Conservation (phyloP, 2,113 vertebrate genomes). For the Fulica atra region DNA sequence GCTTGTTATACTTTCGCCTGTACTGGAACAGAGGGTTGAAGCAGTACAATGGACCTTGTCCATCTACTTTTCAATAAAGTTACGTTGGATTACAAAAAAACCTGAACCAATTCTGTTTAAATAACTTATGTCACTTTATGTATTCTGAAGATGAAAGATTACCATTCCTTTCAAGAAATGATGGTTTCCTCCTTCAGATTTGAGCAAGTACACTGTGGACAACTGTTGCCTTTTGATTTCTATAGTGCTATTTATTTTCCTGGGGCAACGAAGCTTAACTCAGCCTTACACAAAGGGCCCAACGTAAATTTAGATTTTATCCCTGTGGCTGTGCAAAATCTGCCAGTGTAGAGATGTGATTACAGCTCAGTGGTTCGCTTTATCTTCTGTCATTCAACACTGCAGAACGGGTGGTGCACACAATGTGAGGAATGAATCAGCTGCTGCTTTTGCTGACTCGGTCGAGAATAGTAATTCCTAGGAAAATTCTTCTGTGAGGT, state of each 20-base stretch:
- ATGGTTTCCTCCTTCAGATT: neutral
- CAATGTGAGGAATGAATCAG: neutral
- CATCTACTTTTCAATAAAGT: neutral
- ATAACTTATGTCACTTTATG: neutral
- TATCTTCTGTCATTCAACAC: neutral
- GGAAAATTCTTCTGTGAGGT: neutral
- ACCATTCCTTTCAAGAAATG: neutral
- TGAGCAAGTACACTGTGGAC: neutral
- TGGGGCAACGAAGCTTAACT: neutral
- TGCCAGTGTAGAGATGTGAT: neutral
- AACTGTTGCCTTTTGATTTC: neutral
- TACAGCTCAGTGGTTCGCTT: constrained; percentile 37
- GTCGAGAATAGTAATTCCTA: neutral
- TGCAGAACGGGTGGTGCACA: neutral
- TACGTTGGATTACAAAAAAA: neutral
- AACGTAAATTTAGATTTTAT: constrained; percentile 37
- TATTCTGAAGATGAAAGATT: neutral
- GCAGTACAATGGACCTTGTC: neutral
- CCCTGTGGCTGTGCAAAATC: neutral
- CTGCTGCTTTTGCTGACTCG: neutral
- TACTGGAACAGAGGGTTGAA: neutral
- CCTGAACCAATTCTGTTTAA: neutral
- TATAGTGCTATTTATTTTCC: neutral
- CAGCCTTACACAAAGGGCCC: neutral
- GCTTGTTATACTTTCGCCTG: neutral